Evolutionary conservation across 2,888 invertebrate species (phyloP).

Genomic region (Nezara viridula): DNA sequence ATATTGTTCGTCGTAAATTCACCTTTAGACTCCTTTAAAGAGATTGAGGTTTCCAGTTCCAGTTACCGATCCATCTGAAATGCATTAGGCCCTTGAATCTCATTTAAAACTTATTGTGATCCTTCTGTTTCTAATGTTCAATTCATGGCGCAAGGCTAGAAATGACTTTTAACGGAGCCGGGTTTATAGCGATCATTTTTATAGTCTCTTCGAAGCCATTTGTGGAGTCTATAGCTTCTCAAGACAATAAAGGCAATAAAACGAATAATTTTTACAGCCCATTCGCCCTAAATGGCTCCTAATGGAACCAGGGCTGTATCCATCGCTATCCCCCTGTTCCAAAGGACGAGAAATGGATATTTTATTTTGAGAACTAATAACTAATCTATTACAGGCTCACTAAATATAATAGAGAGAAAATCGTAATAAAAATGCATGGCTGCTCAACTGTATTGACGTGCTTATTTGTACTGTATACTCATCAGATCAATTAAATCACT

Average conservation of each 20-base stretch:
- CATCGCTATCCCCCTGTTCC: neutral
- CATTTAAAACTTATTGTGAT: neutral
- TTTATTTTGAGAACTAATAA: no score
- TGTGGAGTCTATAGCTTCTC: neutral
- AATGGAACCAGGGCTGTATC: neutral
- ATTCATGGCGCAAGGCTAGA: neutral
- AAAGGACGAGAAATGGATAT: neutral
- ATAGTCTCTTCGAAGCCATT: neutral
- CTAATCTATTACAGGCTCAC: no score
- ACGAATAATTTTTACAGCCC: slow-evolving; percentile 2
- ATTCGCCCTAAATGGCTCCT: neutral
- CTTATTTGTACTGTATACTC: no score
- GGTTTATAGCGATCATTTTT: neutral
- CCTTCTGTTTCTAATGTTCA: neutral
- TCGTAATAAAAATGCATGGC: no score
- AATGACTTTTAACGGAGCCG: neutral
- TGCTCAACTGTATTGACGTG: no score
- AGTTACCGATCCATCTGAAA: neutral
- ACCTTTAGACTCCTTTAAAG: neutral
- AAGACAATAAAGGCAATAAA: neutral
- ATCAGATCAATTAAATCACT: no score
- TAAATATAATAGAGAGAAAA: no score
- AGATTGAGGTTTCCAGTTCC: neutral
- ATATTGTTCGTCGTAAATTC: no score
- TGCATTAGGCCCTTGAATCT: neutral